Evolutionary conservation across 1,140 invertebrate species (phyloP).

Genomic region (Diabrotica undecimpunctata): DNA sequence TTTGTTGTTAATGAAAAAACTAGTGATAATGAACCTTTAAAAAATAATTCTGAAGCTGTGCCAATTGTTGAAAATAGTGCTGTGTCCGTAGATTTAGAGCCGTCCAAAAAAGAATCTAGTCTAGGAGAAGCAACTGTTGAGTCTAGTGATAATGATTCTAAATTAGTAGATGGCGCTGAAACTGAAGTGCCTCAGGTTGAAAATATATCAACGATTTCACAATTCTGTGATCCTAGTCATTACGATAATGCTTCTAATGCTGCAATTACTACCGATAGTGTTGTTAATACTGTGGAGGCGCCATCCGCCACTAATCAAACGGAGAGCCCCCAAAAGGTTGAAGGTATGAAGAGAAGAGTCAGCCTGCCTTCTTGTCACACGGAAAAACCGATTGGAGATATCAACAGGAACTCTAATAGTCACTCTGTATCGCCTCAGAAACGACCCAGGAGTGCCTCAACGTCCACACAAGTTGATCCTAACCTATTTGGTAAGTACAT

Average conservation of each 20-base stretch:
- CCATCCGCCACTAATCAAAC: conserved; percentile 2
- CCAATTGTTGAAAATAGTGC: conserved; percentile 49
- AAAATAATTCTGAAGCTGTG: conserved; percentile 39
- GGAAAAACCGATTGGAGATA: conserved; percentile 44
- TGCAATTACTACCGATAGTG: conserved; percentile 39
- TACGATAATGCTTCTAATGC: conserved; percentile 37
- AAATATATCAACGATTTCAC: conserved; percentile 69
- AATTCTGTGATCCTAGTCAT: conserved; percentile 64
- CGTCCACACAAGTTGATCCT: conserved; percentile 74
- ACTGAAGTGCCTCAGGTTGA: conserved; percentile 56
- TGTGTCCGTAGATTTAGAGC: conserved; percentile 52
- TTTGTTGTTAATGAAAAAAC: conserved; percentile 29
- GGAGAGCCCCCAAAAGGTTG: conserved; percentile 26
- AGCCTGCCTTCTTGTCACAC: conserved; percentile 61
- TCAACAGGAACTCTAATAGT: conserved; percentile 35
- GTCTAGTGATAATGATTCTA: conserved; percentile 36
- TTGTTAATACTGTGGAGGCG: conserved; percentile 49
- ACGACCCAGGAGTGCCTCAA: conserved; percentile 69
- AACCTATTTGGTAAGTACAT: conserved; percentile 70
- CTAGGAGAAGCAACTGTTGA: conserved; percentile 46
- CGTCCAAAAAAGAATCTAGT: conserved; percentile 59
- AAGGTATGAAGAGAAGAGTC: conserved; percentile 55
- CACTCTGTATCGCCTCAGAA: conserved; percentile 56
- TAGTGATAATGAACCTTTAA: conserved; percentile 35
- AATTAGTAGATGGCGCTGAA: conserved; percentile 48